phyloP scores from a whole-genome alignment of 2,113 vertebrate species.

The Pithys albifrons region DNA sequence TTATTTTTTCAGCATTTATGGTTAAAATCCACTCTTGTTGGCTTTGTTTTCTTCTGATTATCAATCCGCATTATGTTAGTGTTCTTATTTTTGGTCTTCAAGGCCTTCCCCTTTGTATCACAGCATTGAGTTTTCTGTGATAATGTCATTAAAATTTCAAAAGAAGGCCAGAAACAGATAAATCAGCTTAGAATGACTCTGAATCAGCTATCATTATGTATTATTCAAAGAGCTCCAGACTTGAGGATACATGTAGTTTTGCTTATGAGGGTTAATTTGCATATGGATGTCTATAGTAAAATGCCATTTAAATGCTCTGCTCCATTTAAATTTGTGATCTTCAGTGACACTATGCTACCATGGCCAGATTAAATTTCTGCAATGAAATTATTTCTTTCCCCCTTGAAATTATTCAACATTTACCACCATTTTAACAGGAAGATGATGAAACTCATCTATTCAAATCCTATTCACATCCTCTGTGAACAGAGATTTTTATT shows the following conservation, averaged over 20 bases:
- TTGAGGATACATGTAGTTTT: conserved; percentile 25
- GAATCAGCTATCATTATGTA: neutral
- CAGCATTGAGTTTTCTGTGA: neutral
- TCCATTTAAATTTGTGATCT: neutral
- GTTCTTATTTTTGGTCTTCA: neutral
- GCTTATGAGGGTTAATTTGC: neutral
- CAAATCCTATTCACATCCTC: neutral
- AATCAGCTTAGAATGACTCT: conserved; percentile 16
- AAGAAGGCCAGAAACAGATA: conserved; percentile 24
- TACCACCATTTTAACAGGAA: neutral
- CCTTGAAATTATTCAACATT: neutral
- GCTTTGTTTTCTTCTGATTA: neutral
- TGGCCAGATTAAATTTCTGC: neutral
- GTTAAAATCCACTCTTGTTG: neutral
- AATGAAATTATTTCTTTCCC: neutral
- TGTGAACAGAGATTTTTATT: neutral
- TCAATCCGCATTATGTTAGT: neutral
- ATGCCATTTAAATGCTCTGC: neutral
- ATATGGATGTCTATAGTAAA: neutral
- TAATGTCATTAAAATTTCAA: conserved; percentile 41
- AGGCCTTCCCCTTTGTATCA: neutral
- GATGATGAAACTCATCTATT: neutral
- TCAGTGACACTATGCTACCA: neutral
- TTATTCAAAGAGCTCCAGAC: conserved; percentile 30
- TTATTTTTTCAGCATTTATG: neutral